A percentile compares a stretch with the other conserved stretches of the same genome.
These are phyloP conservation scores for Troilus luridus DNA, from an alignment of 2,888 invertebrate species.

Conservation along the genomic window DNA sequence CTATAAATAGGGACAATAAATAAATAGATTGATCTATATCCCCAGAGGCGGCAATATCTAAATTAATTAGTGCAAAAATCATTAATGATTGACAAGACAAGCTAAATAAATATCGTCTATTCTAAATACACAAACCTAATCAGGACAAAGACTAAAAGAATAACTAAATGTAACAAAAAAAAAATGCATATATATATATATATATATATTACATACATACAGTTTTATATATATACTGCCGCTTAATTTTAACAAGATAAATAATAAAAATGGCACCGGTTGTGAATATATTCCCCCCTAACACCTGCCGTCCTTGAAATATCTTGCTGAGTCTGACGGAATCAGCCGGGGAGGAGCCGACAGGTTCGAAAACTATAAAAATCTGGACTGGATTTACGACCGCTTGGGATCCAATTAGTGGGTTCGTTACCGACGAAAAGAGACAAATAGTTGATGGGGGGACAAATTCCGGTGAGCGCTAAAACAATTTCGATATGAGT, in stretches of 20 bases:
- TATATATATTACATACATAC: too few relatives aligned
- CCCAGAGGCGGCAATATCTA: too few relatives aligned
- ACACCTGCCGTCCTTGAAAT: conserved; percentile 1
- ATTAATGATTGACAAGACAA: not conserved
- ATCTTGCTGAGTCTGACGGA: not conserved
- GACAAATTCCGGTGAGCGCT: not conserved
- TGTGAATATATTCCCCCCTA: not conserved
- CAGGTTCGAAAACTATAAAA: not conserved
- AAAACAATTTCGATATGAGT: conserved; percentile 3
- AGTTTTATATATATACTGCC: not conserved
- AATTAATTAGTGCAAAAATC: too few relatives aligned
- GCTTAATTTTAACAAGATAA: conserved; percentile 1
- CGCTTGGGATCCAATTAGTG: conserved; percentile 24
- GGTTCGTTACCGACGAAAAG: not conserved
- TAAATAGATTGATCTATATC: too few relatives aligned
- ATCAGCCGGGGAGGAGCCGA: not conserved
- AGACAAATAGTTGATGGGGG: not conserved
- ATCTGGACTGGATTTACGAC: not conserved
- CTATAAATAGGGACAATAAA: too few relatives aligned
- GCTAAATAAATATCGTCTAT: not conserved
- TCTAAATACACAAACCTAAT: not conserved
- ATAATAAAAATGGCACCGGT: not conserved
- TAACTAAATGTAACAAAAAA: not conserved
- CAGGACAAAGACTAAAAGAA: not conserved
- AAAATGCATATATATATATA: too few relatives aligned